These are phyloP conservation scores for Crax fasciolata DNA, from an alignment of 2,797 vertebrate species.

Conservation along the genomic window DNA sequence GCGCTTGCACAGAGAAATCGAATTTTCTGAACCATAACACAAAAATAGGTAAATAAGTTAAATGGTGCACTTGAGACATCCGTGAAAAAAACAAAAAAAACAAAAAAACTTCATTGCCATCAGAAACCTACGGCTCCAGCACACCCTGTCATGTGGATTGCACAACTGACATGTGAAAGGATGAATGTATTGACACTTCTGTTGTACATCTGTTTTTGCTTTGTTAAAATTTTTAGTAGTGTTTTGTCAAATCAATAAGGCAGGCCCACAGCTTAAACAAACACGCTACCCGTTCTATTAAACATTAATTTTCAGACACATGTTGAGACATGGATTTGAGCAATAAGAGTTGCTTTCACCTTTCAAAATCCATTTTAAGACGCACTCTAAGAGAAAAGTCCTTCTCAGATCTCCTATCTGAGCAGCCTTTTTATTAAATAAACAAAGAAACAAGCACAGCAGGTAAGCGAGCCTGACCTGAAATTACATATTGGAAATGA, in stretches of 20 bases:
- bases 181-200: background rate
- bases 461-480: background rate
- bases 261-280: background rate
- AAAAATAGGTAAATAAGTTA: slow-evolving; percentile 55
- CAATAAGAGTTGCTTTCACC: background rate
- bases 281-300: background rate
- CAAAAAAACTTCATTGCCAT: background rate
- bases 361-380: background rate
- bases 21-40: slow-evolving; percentile 18
- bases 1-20: background rate
- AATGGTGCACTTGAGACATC: background rate
- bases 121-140: background rate
- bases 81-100: background rate
- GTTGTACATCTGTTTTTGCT: slow-evolving; percentile 6
- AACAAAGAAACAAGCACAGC: background rate
- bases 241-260: background rate
- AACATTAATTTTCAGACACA: background rate
- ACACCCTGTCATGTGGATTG: background rate
- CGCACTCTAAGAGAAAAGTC: background rate
- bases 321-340: background rate
- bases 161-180: background rate
- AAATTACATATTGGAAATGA: background rate
- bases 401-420: background rate
- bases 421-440: background rate
- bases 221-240: background rate